A percentile compares a stretch with the other conserved stretches of the same genome.
These are phyloP conservation scores for Etia nguti DNA, from an alignment of 2,113 vertebrate genomes.

Conservation along the genomic window DNA sequence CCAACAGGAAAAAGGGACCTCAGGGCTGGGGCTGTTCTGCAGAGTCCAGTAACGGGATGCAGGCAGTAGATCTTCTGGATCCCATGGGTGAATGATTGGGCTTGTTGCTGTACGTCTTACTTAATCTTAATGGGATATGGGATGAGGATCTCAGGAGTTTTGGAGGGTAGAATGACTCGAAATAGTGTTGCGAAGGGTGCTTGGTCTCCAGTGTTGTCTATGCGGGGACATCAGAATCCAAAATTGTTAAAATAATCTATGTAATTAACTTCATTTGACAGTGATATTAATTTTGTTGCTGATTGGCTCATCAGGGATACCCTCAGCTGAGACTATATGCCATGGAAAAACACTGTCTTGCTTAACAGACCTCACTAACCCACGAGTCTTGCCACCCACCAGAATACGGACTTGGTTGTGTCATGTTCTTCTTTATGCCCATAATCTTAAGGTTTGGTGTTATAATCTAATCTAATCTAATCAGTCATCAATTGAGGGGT, in stretches of 20 bases:
- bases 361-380: neutral
- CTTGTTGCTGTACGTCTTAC: neutral
- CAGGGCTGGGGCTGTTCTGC: neutral
- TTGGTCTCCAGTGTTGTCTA: neutral
- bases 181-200: neutral
- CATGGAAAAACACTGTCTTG: neutral
- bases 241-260: neutral
- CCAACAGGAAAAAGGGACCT: neutral
- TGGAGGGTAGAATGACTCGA: neutral
- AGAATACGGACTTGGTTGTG: neutral
- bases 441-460: neutral
- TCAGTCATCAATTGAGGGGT: neutral
- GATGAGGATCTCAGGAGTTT: neutral
- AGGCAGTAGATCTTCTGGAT: neutral
- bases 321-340: neutral
- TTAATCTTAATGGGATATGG: neutral
- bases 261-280: neutral
- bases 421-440: neutral
- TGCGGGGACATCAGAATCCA: neutral
- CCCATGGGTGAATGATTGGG: neutral
- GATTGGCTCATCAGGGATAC: neutral
- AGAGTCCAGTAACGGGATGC: neutral
- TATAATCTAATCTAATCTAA: slow-evolving; percentile 1
- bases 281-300: neutral
- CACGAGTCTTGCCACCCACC: neutral